Conservation (phyloP, 2,113 vertebrate genomes). For the Apistogramma diplotaenia region DNA sequence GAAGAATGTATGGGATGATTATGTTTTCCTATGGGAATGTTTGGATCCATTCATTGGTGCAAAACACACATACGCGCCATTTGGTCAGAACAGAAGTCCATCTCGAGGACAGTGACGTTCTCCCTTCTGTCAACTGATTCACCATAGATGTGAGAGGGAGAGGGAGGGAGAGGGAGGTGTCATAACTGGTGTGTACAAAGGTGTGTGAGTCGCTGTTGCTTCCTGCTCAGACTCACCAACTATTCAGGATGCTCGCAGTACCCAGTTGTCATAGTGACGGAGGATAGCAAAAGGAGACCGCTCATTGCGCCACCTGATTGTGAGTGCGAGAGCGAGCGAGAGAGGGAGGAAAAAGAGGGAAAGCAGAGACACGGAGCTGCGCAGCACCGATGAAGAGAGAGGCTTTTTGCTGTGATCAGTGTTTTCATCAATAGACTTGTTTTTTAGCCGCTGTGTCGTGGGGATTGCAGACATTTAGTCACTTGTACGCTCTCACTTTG, state of each 20-base stretch:
- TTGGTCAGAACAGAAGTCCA: constrained; percentile 44
- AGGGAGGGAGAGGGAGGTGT: constrained; percentile 6
- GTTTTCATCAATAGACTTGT: constrained; percentile 61
- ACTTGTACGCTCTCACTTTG: constrained; percentile 3
- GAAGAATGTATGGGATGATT: neutral
- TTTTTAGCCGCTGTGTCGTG: constrained; percentile 27
- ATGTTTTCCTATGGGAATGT: neutral
- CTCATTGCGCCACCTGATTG: constrained; percentile 67
- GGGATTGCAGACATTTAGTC: constrained; percentile 44
- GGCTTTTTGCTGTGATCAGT: constrained; percentile 65
- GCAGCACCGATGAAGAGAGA: constrained; percentile 60
- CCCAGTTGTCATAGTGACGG: constrained; percentile 81
- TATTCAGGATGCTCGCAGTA: constrained; percentile 57
- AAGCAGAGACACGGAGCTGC: constrained; percentile 60
- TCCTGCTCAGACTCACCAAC: constrained; percentile 55
- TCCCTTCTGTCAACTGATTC: constrained; percentile 31
- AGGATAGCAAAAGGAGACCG: constrained; percentile 58
- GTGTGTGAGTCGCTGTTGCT: constrained; percentile 38
- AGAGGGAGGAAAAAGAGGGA: constrained; percentile 38
- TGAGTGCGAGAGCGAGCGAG: constrained; percentile 29
- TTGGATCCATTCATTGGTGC: neutral
- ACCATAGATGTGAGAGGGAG: constrained; percentile 15
- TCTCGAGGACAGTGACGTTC: constrained; percentile 27
- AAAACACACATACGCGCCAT: constrained; percentile 8
- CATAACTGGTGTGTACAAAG: constrained; percentile 22